Percentiles rank a stretch among this genome's conserved stretches.
Conservation (phyloP, 1,140 invertebrate species). For the Conus ventricosus region DNA sequence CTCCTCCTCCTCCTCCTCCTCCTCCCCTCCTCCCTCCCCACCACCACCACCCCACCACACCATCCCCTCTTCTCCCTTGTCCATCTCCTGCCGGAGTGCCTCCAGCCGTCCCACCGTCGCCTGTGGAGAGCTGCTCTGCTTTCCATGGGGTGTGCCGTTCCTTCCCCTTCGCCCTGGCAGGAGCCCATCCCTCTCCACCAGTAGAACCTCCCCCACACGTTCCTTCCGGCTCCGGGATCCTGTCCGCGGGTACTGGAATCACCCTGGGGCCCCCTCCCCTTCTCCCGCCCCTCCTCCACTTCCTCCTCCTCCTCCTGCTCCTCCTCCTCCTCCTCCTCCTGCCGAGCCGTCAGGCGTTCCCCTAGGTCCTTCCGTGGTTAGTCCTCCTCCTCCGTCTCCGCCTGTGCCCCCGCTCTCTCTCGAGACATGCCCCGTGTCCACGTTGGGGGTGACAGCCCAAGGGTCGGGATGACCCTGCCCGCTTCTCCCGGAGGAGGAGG, state of each 20-base stretch:
- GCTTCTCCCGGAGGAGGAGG: not conserved
- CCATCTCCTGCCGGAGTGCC: not conserved
- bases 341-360: not conserved
- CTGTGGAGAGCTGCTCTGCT: not conserved
- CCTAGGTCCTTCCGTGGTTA: not conserved
- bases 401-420: not conserved
- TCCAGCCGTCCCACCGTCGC: not conserved
- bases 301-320: not conserved
- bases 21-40: not conserved
- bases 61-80: not conserved
- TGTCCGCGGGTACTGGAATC: not conserved
- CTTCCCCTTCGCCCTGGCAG: not conserved
- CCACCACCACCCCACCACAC: not conserved
- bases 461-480: not conserved
- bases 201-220: not conserved
- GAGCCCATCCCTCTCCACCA: not conserved
- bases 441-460: not conserved
- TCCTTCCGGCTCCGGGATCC: not conserved
- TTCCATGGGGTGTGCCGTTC: not conserved
- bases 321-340: not conserved
- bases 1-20: not conserved
- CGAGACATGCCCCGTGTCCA: not conserved
- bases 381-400: no score
- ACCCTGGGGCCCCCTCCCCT: not conserved
- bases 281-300: not conserved